Conservation (phyloP, 1,140 invertebrate species). For the Archegozetes longisetosus region DNA sequence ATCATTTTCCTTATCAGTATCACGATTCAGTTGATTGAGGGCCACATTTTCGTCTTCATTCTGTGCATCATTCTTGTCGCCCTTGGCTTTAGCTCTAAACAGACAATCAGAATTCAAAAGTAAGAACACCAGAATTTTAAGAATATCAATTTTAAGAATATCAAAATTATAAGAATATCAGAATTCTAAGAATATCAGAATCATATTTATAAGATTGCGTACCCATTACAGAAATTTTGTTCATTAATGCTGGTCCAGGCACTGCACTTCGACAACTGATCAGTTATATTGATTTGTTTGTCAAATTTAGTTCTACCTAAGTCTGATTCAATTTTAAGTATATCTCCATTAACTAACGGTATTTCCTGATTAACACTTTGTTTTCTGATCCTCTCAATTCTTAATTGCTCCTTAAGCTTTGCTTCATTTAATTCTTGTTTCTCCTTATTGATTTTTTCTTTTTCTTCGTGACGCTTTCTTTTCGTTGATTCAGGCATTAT, state of each 20-base stretch:
- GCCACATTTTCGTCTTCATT: slow-evolving; percentile 38
- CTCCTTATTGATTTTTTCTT: slow-evolving; percentile 5
- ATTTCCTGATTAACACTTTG: slow-evolving; percentile 68
- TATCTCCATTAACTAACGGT: slow-evolving; percentile 70
- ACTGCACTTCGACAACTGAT: slow-evolving; percentile 78
- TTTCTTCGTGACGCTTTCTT: slow-evolving; percentile 52
- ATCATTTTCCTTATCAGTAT: slow-evolving; percentile 40
- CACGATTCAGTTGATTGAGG: slow-evolving; percentile 41
- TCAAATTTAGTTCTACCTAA: slow-evolving; percentile 30
- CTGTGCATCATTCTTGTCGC: slow-evolving; percentile 38
- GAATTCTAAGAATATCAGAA: too few relatives aligned
- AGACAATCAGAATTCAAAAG: too few relatives aligned
- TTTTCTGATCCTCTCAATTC: too few relatives aligned
- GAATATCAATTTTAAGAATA: too few relatives aligned
- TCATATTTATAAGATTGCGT: slow-evolving; percentile 27
- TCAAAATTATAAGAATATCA: too few relatives aligned
- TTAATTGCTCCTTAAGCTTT: slow-evolving; percentile 26
- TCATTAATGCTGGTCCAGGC: slow-evolving; percentile 61
- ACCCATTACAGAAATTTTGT: too few relatives aligned
- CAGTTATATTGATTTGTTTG: slow-evolving; percentile 57
- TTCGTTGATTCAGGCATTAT: slow-evolving; percentile 90
- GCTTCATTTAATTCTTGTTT: slow-evolving; percentile 6
- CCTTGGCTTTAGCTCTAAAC: slow-evolving; percentile 29
- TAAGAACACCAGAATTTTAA: too few relatives aligned
- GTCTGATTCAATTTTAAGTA: slow-evolving; percentile 73